These are phyloP conservation scores for Hymenopus coronatus DNA, from an alignment of 2,888 invertebrate genomes.

Conservation along the genomic window DNA sequence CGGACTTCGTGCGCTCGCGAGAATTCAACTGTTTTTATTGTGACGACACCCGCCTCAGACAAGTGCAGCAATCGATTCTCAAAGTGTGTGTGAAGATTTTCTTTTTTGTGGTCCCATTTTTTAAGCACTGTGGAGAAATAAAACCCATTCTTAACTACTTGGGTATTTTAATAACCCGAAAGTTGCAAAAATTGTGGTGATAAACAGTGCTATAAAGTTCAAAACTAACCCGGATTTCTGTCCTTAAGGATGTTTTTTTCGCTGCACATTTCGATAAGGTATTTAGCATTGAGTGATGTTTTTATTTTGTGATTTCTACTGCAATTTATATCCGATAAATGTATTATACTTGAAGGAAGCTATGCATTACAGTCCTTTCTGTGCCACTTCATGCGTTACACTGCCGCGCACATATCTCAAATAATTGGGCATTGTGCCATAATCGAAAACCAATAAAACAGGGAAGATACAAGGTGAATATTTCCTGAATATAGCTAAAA, in stretches of 20 bases:
- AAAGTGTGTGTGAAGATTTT: background rate
- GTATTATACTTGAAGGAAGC: too few species aligned
- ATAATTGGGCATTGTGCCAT: background rate
- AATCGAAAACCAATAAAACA: conserved; percentile 7
- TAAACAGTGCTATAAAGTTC: background rate
- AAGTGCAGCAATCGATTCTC: background rate
- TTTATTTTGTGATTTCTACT: too few species aligned
- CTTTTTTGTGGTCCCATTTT: background rate
- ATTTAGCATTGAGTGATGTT: background rate
- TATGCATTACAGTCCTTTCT: background rate
- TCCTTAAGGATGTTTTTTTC: background rate
- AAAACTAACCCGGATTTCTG: background rate
- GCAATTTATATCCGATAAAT: too few species aligned
- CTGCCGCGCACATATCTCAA: background rate
- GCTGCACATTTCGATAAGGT: background rate
- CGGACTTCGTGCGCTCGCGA: background rate
- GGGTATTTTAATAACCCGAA: background rate
- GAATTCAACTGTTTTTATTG: background rate
- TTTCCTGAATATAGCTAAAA: background rate
- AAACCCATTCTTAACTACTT: background rate
- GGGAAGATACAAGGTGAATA: background rate
- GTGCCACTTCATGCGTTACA: background rate
- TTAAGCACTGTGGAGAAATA: background rate
- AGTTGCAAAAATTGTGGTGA: background rate
- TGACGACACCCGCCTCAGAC: background rate